Evolutionary conservation across 2,888 invertebrate genomes (phyloP).

Genomic region (Pseudococcus viburni): DNA sequence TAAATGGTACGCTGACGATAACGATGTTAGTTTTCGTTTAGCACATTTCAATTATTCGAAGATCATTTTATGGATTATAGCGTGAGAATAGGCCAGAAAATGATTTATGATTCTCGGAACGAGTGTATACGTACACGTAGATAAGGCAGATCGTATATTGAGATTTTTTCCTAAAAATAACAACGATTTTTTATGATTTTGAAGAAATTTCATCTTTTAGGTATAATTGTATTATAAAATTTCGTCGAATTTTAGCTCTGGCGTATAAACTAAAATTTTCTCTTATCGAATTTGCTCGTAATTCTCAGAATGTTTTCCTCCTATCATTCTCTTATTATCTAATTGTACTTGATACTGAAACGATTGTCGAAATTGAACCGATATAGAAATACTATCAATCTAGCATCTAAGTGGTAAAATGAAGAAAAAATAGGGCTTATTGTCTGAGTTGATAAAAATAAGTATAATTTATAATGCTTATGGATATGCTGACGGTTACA

Average conservation of each 20-base stretch:
- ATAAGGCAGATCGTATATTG: neutral
- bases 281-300: neutral
- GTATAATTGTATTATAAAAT: neutral
- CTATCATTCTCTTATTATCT: neutral
- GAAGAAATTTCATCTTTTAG: neutral
- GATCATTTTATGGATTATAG: neutral
- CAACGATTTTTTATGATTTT: neutral
- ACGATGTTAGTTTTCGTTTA: neutral
- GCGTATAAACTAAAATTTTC: neutral
- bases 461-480: too few species aligned
- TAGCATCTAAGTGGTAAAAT: neutral
- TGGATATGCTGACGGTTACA: too few species aligned
- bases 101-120: neutral
- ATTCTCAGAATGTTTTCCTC: neutral
- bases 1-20: conserved; percentile 28
- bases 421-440: too few species aligned
- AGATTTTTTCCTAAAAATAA: neutral
- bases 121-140: neutral
- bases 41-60: neutral
- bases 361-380: neutral
- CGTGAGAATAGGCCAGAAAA: conserved; percentile 32
- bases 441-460: too few species aligned
- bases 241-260: neutral
- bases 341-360: neutral
- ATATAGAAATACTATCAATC: neutral